Percentiles rank a stretch among this genome's conserved stretches.
Conservation (phyloP, 1,140 invertebrate species). For the Laodelphax striatellus region DNA sequence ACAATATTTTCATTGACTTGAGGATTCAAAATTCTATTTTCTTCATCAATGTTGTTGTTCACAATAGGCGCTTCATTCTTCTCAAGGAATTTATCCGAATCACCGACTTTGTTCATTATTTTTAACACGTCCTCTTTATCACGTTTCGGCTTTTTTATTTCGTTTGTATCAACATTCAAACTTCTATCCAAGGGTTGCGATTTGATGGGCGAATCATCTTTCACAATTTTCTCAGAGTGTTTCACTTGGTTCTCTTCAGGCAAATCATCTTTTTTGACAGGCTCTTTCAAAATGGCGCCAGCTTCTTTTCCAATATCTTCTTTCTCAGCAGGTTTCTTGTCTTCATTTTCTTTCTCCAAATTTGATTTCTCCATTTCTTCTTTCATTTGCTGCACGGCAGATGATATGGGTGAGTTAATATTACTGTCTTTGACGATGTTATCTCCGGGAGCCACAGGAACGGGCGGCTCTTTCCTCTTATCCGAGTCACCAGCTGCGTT, state of each 20-base stretch:
- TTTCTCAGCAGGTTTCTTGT: slow-evolving; percentile 6
- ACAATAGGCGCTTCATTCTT: no score
- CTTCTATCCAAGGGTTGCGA: slow-evolving; percentile 39
- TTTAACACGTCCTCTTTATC: slow-evolving; percentile 31
- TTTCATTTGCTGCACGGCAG: slow-evolving; percentile 1
- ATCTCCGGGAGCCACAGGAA: slow-evolving; percentile 34
- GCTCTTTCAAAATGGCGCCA: slow-evolving; percentile 30
- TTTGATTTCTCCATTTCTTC: slow-evolving; percentile 6
- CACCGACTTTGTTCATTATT: slow-evolving; percentile 11
- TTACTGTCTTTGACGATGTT: slow-evolving; percentile 9
- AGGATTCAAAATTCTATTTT: not conserved
- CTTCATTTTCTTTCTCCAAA: not conserved
- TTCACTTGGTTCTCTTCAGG: slow-evolving; percentile 36
- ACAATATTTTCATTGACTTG: not conserved
- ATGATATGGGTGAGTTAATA: not conserved
- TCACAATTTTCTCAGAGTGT: slow-evolving; percentile 41
- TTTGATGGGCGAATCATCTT: slow-evolving; percentile 41
- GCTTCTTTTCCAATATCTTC: slow-evolving; percentile 28
- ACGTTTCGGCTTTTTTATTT: slow-evolving; percentile 38
- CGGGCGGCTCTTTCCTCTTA: slow-evolving; percentile 37
- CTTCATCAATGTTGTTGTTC: no score
- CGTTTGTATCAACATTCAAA: slow-evolving; percentile 41
- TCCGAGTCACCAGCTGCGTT: slow-evolving; percentile 15
- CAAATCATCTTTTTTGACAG: slow-evolving; percentile 41
- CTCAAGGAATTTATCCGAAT: not conserved